phyloP scores from a whole-genome alignment of 2,888 invertebrate species.

The Aplocera efformata region DNA sequence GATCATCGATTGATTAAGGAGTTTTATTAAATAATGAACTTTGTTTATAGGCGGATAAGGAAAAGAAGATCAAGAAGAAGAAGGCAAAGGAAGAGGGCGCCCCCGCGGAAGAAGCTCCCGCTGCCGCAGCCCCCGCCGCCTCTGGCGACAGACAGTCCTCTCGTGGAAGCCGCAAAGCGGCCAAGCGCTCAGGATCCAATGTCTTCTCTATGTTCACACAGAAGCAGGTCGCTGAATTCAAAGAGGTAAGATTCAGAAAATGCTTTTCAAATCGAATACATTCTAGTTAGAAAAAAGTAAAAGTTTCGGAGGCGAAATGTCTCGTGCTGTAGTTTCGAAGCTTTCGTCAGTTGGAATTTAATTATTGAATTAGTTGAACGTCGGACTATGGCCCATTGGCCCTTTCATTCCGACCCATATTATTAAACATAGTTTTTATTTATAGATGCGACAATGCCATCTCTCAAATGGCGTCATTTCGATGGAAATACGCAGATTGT shows the following conservation, averaged over 20 bases:
- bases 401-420: too few relatives aligned
- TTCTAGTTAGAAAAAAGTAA: neutral
- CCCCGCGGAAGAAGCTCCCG: conserved; percentile 84
- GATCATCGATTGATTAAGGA: too few relatives aligned
- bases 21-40: conserved; percentile 4
- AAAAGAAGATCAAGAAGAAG: conserved; percentile 95
- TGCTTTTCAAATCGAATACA: neutral
- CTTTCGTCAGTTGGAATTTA: too few relatives aligned
- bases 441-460: neutral
- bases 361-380: too few relatives aligned
- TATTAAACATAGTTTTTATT: too few relatives aligned
- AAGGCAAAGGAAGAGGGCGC: conserved; percentile 85
- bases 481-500: conserved; percentile 25
- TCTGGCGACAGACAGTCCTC: conserved; percentile 87
- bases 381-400: too few relatives aligned
- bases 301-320: too few relatives aligned
- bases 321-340: too few relatives aligned
- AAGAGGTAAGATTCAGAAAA: conserved; percentile 83
- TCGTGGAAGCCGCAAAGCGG: conserved; percentile 89
- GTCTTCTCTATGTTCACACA: conserved; percentile 98
- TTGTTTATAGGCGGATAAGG: conserved; percentile 90
- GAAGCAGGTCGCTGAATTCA: conserved; percentile 97
- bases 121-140: conserved; percentile 81
- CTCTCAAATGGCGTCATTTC: conserved; percentile 25
- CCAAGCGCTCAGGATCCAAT: conserved; percentile 95